Conservation (phyloP, 1,140 invertebrate genomes). For the Cotesia vestalis region DNA sequence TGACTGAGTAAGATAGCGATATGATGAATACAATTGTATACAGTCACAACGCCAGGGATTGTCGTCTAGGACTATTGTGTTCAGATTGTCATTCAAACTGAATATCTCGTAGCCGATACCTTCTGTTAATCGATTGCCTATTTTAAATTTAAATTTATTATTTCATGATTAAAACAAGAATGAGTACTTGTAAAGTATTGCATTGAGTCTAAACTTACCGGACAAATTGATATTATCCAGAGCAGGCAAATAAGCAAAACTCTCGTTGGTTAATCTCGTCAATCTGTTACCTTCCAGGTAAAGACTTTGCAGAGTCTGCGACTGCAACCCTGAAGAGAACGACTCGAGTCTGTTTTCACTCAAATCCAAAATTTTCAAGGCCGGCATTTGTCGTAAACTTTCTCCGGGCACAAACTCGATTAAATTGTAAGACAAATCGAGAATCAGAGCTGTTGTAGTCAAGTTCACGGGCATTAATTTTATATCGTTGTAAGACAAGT, state of each 20-base stretch:
- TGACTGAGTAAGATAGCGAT: slow-evolving; percentile 68
- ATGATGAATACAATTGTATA: slow-evolving; percentile 68
- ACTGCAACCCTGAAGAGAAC: slow-evolving; percentile 46
- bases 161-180: slow-evolving; percentile 5
- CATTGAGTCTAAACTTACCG: slow-evolving; percentile 43
- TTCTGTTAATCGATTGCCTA: slow-evolving; percentile 73
- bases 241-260: slow-evolving; percentile 46
- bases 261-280: slow-evolving; percentile 43
- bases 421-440: slow-evolving; percentile 74
- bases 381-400: slow-evolving; percentile 66
- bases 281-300: slow-evolving; percentile 52
- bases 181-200: slow-evolving; percentile 9
- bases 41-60: slow-evolving; percentile 82
- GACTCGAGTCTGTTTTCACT: slow-evolving; percentile 53
- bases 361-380: slow-evolving; percentile 68
- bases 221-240: slow-evolving; percentile 56
- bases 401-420: slow-evolving; percentile 68
- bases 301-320: slow-evolving; percentile 46
- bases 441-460: slow-evolving; percentile 39
- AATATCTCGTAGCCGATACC: slow-evolving; percentile 70
- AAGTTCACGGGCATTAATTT: slow-evolving; percentile 45
- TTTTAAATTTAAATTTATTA: slow-evolving; percentile 11
- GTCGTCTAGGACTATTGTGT: slow-evolving; percentile 69
- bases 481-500: slow-evolving; percentile 72
- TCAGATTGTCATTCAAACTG: slow-evolving; percentile 68